Evolutionary conservation across 2,888 invertebrate genomes (phyloP), one percentile per base, ranked within the genome.

Genomic region (Timema cristinae): DNA sequence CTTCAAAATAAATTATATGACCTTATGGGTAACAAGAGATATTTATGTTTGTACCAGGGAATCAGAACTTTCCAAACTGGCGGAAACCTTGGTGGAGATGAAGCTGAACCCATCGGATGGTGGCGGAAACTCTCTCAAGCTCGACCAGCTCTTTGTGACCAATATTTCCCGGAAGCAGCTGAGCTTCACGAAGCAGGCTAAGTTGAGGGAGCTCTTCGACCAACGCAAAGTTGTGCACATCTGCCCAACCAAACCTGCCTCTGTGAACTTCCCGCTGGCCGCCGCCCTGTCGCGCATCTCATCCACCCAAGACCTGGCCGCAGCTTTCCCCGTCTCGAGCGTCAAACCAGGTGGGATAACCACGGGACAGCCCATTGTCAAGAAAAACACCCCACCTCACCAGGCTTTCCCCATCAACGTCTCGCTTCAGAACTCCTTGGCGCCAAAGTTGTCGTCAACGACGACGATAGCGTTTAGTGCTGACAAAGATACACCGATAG

Each of bases 11-110:
- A 32, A 32, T 32, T 32, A 32, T 32, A 32, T 32, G 32, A 1
- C 32, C 32, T 32, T 32, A 32, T 32, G 32, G 4, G 32, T 32
- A 32, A 32, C 32, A 32, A 32, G 32, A 32, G 32, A 32, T 32
- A 32, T 66, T 66, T 8, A 16, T 72, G 73, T 73, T 73, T 47
- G 74, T 73, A 32, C n/a, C 75, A 77, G 78, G 52, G 77, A 77
- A 66, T 73, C 76, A 48, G 77, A 77, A n/a, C 71, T 79, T n/a
- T 78, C 77, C 7, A 76, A 69, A 16, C 74, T 79, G 66, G 79
- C 79, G 61, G 77, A 78, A 51, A 77, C 75, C 52, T 67, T 79
- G 50, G 75, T 79, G 1, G 75, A 76, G 48, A 72, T 76, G 47
- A 76, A 72, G 16, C 66, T 78, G 9, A 69, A 66, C 49, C 56